phyloP scores from a whole-genome alignment of 2,797 vertebrate genomes.

The Falco concolor region DNA sequence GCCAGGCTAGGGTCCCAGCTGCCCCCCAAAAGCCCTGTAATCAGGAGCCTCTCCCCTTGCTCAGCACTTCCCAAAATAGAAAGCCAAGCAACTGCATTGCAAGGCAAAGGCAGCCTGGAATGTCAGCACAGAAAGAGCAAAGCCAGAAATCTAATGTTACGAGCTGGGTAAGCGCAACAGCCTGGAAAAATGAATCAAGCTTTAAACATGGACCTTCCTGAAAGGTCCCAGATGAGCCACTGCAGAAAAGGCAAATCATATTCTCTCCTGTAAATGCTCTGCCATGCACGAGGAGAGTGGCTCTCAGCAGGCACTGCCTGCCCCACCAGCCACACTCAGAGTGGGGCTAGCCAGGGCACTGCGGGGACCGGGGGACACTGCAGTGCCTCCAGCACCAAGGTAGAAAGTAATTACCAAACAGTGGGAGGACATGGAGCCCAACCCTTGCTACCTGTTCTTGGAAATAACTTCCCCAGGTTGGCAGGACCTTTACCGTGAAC shows the following conservation, averaged over 20 bases:
- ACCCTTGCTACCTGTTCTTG: neutral
- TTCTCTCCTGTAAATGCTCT: neutral
- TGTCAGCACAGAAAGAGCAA: neutral
- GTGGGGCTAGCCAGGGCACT: neutral
- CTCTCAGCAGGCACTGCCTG: neutral
- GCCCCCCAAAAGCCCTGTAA: neutral
- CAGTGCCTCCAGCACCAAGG: neutral
- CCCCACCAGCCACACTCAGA: neutral
- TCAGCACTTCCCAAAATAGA: neutral
- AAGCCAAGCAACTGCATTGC: neutral
- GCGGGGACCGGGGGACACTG: neutral
- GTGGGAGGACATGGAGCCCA: neutral
- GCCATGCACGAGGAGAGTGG: rapidly evolving
- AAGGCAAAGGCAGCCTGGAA: neutral
- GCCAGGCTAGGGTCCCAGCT: neutral
- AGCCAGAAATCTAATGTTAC: neutral
- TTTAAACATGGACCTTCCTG: neutral
- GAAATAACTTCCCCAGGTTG: neutral
- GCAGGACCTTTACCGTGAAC: neutral
- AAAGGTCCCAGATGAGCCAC: neutral
- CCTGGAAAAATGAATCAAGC: neutral
- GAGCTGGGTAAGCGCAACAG: neutral
- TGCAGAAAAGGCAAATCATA: neutral
- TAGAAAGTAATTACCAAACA: neutral
- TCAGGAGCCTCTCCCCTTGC: neutral